Conservation (phyloP, 2,113 vertebrate species). For the Centropus bengalensis region DNA sequence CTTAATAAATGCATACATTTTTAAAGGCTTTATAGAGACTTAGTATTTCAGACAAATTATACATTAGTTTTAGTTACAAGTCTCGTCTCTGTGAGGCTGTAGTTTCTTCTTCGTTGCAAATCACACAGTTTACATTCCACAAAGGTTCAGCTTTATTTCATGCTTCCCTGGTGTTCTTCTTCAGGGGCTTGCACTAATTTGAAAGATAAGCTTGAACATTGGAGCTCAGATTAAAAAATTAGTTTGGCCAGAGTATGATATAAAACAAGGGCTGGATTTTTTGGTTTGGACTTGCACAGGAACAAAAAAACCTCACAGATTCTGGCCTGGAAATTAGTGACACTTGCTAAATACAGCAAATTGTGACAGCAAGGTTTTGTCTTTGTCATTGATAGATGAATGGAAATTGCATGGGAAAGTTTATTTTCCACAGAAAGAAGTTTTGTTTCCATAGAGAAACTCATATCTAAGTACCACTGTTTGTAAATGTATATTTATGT, state of each 20-base stretch:
- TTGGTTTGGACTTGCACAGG: not conserved
- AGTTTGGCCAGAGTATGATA: not conserved
- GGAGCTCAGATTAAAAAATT: not conserved
- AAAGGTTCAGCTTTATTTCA: conserved; percentile 37
- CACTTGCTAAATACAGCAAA: not conserved
- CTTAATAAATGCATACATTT: not conserved
- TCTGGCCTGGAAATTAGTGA: not conserved
- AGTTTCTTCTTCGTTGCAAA: not conserved
- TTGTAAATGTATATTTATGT: not conserved
- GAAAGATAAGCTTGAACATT: not conserved
- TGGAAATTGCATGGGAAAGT: not conserved
- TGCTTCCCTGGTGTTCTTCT: not conserved
- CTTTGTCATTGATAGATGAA: not conserved
- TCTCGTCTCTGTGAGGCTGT: not conserved
- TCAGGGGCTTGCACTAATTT: not conserved
- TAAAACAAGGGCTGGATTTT: not conserved
- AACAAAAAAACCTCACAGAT: not conserved
- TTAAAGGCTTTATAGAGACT: not conserved
- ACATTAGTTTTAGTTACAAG: not conserved
- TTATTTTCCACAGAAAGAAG: not conserved
- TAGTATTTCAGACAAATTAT: not conserved
- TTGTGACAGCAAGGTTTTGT: not conserved
- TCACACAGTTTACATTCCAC: not conserved
- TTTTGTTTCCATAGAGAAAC: conserved; percentile 6
- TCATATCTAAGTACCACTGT: not conserved